Evolutionary conservation across 92 coral and sea anemone genomes (phyloP).

Genomic region (Phenganax marumi): DNA sequence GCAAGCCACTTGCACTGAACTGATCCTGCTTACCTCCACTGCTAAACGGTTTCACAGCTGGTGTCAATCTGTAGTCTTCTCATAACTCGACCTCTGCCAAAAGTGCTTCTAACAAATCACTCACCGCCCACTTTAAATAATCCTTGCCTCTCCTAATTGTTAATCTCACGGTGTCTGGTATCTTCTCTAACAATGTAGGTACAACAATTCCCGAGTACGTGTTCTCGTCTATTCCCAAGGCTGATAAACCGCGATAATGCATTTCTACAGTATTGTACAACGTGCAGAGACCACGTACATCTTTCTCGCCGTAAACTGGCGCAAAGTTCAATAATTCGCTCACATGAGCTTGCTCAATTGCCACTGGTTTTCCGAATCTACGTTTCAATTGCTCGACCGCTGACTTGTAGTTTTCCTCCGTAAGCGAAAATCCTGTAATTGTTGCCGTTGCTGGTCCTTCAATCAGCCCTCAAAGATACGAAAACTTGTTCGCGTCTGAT

Average conservation of each 20-base stretch:
- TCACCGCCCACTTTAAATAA: constrained; percentile 37
- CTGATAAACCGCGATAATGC: constrained; percentile 36
- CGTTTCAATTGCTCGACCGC: constrained; percentile 44
- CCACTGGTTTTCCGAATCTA: constrained; percentile 37
- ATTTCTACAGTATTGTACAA: constrained; percentile 39
- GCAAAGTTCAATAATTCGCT: constrained; percentile 34
- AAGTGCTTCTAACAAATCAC: constrained; percentile 46
- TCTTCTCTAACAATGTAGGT: constrained; percentile 45
- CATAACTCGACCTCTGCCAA: constrained; percentile 42
- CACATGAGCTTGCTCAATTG: constrained; percentile 44
- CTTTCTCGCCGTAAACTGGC: constrained; percentile 33
- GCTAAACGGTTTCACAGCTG: background rate
- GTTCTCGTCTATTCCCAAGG: constrained; percentile 7
- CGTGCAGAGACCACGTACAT: constrained; percentile 25
- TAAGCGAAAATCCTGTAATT: constrained; percentile 55
- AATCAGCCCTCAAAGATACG: constrained; percentile 36
- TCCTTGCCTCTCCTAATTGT: constrained; percentile 48
- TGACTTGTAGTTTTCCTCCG: constrained; percentile 44
- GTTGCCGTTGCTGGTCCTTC: constrained; percentile 48
- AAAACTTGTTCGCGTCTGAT: constrained; percentile 49
- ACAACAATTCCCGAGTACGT: constrained; percentile 55
- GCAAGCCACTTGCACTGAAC: background rate
- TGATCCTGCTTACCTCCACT: background rate
- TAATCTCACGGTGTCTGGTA: constrained; percentile 36
- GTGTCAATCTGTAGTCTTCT: constrained; percentile 30